Evolutionary conservation across 2,797 vertebrate genomes (phyloP), one percentile per base, ranked within the genome.

Genomic region (Sandelia bainsii): DNA sequence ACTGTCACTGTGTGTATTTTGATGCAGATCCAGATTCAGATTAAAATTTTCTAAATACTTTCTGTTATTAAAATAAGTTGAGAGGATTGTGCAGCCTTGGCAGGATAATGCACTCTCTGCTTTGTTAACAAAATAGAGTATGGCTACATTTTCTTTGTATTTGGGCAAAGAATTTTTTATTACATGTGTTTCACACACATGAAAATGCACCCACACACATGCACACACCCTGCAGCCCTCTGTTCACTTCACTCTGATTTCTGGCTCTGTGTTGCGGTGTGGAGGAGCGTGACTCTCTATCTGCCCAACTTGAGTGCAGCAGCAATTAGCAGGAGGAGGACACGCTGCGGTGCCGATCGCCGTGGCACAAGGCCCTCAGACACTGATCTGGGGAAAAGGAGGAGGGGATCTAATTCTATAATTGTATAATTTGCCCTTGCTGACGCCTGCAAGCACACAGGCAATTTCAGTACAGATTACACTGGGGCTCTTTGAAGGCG

Each of bases 391-490:
- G 73, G 86, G 69, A 72, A 29, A 17, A 34, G n/a, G 8, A 39
- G 62, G 40, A n/a, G 61, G 63, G 82, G 75, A 75, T 78, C 86
- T 94, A 92, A 92, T 92, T 91, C 86, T 84, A 86, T 95, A 93
- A 92, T 92, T 88, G 88, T 89, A 86, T 95, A 93, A 94, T 94
- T 95, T 93, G 89, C 88, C 87, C 91, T 91, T 85, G 79, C 89
- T 91, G 94, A 94, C 74, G 84, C 93, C 92, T 90, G 87, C 0
- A 13, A 93, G 87, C 87, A 91, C 91, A 93, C 87, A 89, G 91
- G 87, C 94, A 90, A 95, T 94, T 92, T 93, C 91, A 95, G 89
- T 88, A 89, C 89, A 92, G 91, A 94, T 93, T 85, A 92, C 88
- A 92, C 84, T 77, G 79, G 70, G 67, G 72, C 78, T 80, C 94